phyloP scores from a whole-genome alignment of 2,888 invertebrate species.

The Meghimatium bilineatum region DNA sequence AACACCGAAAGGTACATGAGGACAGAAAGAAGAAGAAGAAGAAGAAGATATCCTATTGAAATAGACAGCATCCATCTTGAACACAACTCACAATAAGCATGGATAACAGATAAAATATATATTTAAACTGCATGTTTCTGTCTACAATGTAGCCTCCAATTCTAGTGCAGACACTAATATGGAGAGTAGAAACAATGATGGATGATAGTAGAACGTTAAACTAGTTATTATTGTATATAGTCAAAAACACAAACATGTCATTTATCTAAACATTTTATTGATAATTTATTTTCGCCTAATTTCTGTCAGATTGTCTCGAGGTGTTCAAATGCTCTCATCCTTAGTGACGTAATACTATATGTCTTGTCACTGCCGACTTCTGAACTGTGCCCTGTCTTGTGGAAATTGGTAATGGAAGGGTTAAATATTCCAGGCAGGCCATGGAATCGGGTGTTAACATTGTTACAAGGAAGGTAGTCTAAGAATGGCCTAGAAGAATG shows the following conservation, averaged over 20 bases:
- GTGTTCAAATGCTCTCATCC: slow-evolving; percentile 95
- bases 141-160: no score
- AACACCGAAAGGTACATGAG: no score
- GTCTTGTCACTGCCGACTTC: not conserved
- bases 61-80: no score
- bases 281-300: no score
- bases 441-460: slow-evolving; percentile 49
- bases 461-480: slow-evolving; percentile 56
- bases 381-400: not conserved
- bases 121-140: no score
- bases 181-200: no score
- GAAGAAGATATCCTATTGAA: no score
- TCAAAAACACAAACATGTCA: not conserved
- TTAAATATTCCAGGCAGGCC: slow-evolving; percentile 59
- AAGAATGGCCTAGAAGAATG: slow-evolving; percentile 56
- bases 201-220: no score
- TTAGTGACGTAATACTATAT: slow-evolving; percentile 88
- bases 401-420: slow-evolving; percentile 50
- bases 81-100: no score
- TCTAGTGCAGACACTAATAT: no score
- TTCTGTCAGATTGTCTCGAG: slow-evolving; percentile 82
- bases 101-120: no score
- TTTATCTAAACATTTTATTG: not conserved
- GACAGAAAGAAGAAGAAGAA: no score
- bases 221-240: not conserved